Percentiles rank a stretch among this genome's conserved stretches.
These are phyloP conservation scores for Heliconius sara DNA, from an alignment of 2,888 invertebrate species.

Conservation along the genomic window DNA sequence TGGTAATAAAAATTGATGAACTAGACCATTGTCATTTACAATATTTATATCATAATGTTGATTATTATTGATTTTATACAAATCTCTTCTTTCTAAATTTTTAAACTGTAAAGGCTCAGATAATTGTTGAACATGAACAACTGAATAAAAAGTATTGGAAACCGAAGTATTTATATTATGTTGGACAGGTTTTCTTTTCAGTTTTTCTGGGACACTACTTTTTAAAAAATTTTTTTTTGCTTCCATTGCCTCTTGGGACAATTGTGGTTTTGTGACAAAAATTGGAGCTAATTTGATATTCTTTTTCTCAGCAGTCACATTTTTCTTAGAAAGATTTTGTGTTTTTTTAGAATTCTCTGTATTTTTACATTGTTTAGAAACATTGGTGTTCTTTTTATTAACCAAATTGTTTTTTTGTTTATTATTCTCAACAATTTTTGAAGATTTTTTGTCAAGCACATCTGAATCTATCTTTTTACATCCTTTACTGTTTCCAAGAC, in stretches of 20 bases:
- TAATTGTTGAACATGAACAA: slow-evolving; percentile 86
- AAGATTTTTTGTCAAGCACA: neutral
- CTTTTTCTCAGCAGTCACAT: slow-evolving; percentile 46
- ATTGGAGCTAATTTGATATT: slow-evolving; percentile 87
- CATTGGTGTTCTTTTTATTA: slow-evolving; percentile 14
- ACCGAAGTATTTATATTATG: slow-evolving; percentile 70
- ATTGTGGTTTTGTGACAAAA: slow-evolving; percentile 85
- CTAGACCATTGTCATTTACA: slow-evolving; percentile 47
- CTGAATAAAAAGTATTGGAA: slow-evolving; percentile 83
- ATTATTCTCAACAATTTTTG: neutral
- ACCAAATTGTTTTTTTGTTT: slow-evolving; percentile 11
- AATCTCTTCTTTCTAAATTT: slow-evolving; percentile 29
- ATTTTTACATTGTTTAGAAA: neutral
- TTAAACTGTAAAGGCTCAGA: slow-evolving; percentile 6
- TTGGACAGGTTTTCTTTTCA: slow-evolving; percentile 82
- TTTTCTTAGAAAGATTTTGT: slow-evolving; percentile 29
- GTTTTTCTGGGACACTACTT: slow-evolving; percentile 87
- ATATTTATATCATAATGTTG: slow-evolving; percentile 24
- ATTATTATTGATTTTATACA: slow-evolving; percentile 22
- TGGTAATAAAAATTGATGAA: slow-evolving; percentile 55
- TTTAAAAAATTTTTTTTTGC: slow-evolving; percentile 88
- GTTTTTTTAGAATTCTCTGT: neutral
- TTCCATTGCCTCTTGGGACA: slow-evolving; percentile 83
- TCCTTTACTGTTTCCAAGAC: slow-evolving; percentile 22
- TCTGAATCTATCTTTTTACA: neutral